Evolutionary conservation across 1,140 invertebrate species (phyloP).

Genomic region (Brachionus manjavacas): DNA sequence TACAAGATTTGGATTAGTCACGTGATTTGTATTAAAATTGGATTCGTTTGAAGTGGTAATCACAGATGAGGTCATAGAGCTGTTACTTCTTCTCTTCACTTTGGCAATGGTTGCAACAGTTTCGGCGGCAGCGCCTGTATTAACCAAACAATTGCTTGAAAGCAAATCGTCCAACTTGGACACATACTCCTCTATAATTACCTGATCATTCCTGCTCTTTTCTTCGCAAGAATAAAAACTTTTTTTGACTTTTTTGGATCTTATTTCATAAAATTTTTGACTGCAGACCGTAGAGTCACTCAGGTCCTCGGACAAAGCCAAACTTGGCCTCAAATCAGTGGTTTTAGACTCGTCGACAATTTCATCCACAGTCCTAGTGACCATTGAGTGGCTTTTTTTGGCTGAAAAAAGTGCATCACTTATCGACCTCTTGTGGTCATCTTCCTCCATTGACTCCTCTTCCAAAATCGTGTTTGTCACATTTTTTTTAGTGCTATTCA

Average conservation of each 20-base stretch:
- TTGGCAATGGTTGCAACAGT: neutral
- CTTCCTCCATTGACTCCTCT: neutral
- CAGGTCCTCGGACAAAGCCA: neutral
- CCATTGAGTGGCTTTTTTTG: neutral
- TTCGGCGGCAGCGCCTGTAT: neutral
- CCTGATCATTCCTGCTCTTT: neutral
- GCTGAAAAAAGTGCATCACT: constrained; percentile 20
- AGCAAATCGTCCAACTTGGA: constrained; percentile 5
- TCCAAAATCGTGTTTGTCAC: constrained; percentile 12
- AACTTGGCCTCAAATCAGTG: neutral
- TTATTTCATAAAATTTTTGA: neutral
- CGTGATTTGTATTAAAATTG: neutral
- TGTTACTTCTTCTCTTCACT: neutral
- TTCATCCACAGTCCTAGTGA: neutral
- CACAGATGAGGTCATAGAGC: neutral
- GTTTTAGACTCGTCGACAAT: neutral
- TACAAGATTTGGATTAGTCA: neutral
- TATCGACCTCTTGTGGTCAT: neutral
- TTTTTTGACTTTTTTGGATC: neutral
- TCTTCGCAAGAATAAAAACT: neutral
- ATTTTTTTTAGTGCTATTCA: constrained; percentile 32
- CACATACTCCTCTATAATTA: neutral
- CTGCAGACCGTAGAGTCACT: neutral
- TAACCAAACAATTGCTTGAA: neutral
- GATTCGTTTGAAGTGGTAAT: constrained; percentile 10